A percentile compares a stretch with the other conserved stretches of the same genome.
Evolutionary conservation across 2,113 vertebrate genomes (phyloP).

Genomic region (Pholis gunnellus): DNA sequence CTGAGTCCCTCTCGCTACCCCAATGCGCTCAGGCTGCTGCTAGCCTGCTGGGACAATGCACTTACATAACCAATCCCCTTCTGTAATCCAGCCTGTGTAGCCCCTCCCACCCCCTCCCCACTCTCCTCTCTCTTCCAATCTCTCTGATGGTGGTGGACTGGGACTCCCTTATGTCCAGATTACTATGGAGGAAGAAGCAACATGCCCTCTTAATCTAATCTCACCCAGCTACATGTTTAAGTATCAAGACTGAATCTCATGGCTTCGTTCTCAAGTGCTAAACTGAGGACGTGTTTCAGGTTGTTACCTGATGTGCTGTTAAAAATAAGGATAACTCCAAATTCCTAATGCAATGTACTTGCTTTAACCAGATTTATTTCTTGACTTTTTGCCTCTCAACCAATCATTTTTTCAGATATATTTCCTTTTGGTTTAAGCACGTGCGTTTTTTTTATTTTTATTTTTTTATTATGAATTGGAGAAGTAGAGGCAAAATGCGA

Average conservation of each 20-base stretch:
- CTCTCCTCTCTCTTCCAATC: conserved; percentile 21
- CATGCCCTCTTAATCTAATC: conserved; percentile 73
- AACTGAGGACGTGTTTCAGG: neutral
- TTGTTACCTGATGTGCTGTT: neutral
- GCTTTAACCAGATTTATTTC: neutral
- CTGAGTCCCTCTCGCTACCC: conserved; percentile 31
- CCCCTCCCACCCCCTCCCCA: conserved; percentile 40
- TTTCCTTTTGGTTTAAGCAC: neutral
- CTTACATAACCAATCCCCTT: conserved; percentile 81
- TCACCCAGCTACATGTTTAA: conserved; percentile 50
- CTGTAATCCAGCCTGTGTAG: conserved; percentile 70
- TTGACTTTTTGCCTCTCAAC: neutral
- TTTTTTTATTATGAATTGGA: neutral
- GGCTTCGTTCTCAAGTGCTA: conserved; percentile 28
- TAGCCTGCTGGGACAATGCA: conserved; percentile 67
- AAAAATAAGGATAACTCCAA: neutral
- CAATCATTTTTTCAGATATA: neutral
- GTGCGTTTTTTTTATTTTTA: neutral
- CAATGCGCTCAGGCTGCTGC: conserved; percentile 35
- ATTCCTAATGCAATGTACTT: neutral
- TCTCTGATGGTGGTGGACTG: neutral
- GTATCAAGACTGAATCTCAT: conserved; percentile 35
- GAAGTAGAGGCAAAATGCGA: neutral
- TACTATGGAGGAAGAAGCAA: conserved; percentile 58
- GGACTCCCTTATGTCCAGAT: conserved; percentile 66